Conservation (phyloP, 2,888 invertebrate genomes). For the Heliconius charithonia region DNA sequence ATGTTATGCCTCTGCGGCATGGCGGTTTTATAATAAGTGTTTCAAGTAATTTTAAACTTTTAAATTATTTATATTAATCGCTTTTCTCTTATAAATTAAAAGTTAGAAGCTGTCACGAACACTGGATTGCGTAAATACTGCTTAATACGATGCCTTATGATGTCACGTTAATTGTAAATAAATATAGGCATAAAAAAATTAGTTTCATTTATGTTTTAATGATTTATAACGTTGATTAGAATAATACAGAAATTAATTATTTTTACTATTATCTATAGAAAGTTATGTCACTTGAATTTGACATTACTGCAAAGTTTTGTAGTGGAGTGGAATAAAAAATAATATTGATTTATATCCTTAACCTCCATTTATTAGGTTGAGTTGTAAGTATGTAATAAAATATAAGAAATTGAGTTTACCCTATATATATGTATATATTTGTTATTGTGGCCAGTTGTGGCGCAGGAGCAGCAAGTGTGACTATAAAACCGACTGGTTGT, state of each 20-base stretch:
- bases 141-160: slow-evolving; percentile 68
- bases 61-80: slow-evolving; percentile 27
- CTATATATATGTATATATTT: no score
- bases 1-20: not conserved
- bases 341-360: no score
- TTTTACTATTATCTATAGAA: not conserved
- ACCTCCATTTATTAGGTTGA: no score
- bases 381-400: no score
- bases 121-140: slow-evolving; percentile 72
- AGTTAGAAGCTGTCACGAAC: slow-evolving; percentile 65
- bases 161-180: slow-evolving; percentile 52
- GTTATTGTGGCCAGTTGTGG: no score
- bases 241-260: not conserved
- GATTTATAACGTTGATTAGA: not conserved
- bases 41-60: not conserved
- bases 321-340: no score
- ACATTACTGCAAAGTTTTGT: not conserved
- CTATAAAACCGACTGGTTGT: no score
- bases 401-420: no score
- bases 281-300: not conserved
- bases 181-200: not conserved
- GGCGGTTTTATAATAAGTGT: not conserved
- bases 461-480: no score
- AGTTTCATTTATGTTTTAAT: not conserved
- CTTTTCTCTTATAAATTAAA: slow-evolving; percentile 45